Base-by-base conservation (phyloP, 1,140 invertebrate species). In the Pseudachorutes palmiensis region DNA sequence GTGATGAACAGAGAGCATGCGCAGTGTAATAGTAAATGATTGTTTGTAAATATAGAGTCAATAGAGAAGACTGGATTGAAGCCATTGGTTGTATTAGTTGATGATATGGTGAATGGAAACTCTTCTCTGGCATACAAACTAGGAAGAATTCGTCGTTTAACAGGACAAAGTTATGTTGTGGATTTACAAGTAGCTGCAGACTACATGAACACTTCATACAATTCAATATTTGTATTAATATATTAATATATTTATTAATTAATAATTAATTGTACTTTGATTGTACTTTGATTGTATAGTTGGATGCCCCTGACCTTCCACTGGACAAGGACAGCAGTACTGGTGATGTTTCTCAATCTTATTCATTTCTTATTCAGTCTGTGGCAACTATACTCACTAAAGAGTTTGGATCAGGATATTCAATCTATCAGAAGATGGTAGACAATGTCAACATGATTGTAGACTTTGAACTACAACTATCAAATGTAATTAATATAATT, bases 301-400 rank as follows among this genome's bases (percentile, higher is more conserved):
- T 73, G 16, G 72, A 73, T 29, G 63, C 66, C 36, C 72, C 72
- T 5, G 64, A 73, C n/a, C 31, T 73, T 9, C 67, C 70, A 3
- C 32, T 71, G 24, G 59, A 24, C 2, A 59, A 49, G 33, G 66
- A 62, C 31, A 28, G 33, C 26, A 66, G 19, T 29, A 19, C 3
- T 19, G 61, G 24, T 12, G 58, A 60, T 12, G 31, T 24, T 5
- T 2, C 31, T 28, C 3, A 30, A 30, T 3, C 58, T 12, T 60
- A 30, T 31, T 9, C 3, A 14, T 28, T 29, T 12, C 58, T 60
- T 2, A 60, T 60, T 31, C 26, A 60, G 14, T 32, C 26, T 12
- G 30, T 32, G 24, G 30, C 58, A 2, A 60, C 58, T 31, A 29
- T 28, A 9, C 22, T 60, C 2, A 14, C 26, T 12, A 29, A 31